These are phyloP conservation scores for Gymnothorax reevesii DNA, from an alignment of 2,797 vertebrate genomes.

Conservation along the genomic window DNA sequence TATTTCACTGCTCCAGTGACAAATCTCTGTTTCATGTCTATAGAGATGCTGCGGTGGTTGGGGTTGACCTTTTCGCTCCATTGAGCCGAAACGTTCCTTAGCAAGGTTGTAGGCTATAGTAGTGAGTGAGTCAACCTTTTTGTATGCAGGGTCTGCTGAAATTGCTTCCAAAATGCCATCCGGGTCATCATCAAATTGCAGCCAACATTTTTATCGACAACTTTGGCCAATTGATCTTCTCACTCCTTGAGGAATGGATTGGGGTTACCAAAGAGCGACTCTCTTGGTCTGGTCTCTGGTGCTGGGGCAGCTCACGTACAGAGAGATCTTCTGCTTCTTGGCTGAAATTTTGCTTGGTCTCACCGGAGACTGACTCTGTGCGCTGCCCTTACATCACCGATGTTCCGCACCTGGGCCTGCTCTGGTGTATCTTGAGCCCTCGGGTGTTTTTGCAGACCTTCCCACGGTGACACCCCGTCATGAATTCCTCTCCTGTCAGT, in stretches of 20 bases:
- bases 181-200: no score
- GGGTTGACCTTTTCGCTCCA: not conserved
- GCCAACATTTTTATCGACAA: no score
- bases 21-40: not conserved
- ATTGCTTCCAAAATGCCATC: no score
- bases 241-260: no score
- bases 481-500: slow-evolving; percentile 10
- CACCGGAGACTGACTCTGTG: slow-evolving; percentile 18
- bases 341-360: slow-evolving; percentile 35
- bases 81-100: not conserved
- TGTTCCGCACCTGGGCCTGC: slow-evolving; percentile 27
- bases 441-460: slow-evolving; percentile 32
- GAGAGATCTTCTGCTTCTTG: not conserved
- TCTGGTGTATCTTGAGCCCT: slow-evolving; percentile 32
- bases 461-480: slow-evolving; percentile 25
- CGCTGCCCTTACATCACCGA: slow-evolving; percentile 16
- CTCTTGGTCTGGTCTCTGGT: no score
- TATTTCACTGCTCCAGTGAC: not conserved
- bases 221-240: no score
- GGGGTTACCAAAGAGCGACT: no score
- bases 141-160: no score
- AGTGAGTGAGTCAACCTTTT: no score
- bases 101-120: not conserved
- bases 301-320: no score
- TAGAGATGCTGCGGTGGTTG: not conserved